Evolutionary conservation across 2,113 vertebrate genomes (phyloP), one percentile per base, ranked within the genome.

Genomic region (Heliornis fulica): DNA sequence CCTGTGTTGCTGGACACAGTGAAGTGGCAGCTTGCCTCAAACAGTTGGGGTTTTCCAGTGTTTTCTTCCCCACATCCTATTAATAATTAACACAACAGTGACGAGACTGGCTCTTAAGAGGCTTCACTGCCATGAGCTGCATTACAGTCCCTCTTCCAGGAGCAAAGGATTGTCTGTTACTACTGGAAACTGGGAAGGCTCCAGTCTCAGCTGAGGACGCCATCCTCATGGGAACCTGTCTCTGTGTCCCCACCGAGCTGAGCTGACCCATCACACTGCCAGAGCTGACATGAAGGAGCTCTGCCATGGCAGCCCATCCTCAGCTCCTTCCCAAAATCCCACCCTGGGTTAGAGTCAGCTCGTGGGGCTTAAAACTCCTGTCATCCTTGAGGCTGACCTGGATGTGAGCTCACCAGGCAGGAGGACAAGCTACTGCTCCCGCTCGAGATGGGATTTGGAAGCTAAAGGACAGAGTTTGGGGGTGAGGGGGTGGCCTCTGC

Each of bases 31-130:
- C 65, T 87, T 81, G 93, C 87, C 95, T 93, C 51, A 15, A 95
- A 92, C 94, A 82, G 95, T 87, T 95, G 96, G 97, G 97, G 90
- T 36, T 97, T 97, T 91, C 96, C 97, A 94, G 71, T 65, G 94
- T 93, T 94, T 96, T 90, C 86, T 97, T 93, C 96, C 93, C 95
- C 94, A 68, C 20, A 25, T 60, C 60, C 93, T 87, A 97, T 98
- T 97, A 98, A 98, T 98, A 98, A 98, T 97, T 97, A 98, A 97
- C 87, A 41, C 76, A 13, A 23, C 90, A 80, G 83, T 93, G 95
- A 96, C 11, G 56, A 97, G 97, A 69, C 51, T 8, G 16, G 95
- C 97, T 97, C 94, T 97, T 94, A 97, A 97, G 88, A 97, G 97
- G 91, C 89, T 91, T 90, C 16, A 18, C 72, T 56, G 75, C 92